These are phyloP conservation scores for Tholera decimalis DNA, from an alignment of 2,888 invertebrate genomes.

Conservation along the genomic window DNA sequence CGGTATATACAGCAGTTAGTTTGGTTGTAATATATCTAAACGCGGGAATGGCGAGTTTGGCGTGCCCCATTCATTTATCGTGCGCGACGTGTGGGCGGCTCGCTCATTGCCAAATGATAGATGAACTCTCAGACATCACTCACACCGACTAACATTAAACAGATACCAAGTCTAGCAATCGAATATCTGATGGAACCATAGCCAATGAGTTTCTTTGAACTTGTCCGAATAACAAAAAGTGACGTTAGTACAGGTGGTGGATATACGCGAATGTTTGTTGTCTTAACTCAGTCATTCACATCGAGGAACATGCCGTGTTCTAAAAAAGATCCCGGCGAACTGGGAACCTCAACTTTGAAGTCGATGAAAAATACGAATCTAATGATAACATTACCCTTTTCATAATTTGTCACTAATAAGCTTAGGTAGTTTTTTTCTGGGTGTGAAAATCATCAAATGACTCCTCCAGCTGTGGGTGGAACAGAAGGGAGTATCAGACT, in stretches of 20 bases:
- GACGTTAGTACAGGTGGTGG: slow-evolving; percentile 49
- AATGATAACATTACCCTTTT: background rate
- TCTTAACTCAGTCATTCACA: slow-evolving; percentile 30
- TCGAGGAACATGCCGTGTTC: background rate
- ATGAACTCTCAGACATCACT: slow-evolving; percentile 76
- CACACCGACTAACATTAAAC: slow-evolving; percentile 76
- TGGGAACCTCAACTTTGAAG: too few relatives aligned
- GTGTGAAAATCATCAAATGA: too few relatives aligned
- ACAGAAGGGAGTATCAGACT: too few relatives aligned
- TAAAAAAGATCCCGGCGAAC: too few relatives aligned
- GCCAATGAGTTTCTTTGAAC: slow-evolving; percentile 79
- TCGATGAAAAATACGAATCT: slow-evolving; percentile 12
- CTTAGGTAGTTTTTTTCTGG: too few relatives aligned
- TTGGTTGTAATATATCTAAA: slow-evolving; percentile 11
- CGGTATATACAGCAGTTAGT: slow-evolving; percentile 11
- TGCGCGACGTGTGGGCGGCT: slow-evolving; percentile 63
- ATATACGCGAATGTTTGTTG: slow-evolving; percentile 46
- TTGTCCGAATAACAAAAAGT: slow-evolving; percentile 64
- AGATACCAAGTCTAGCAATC: slow-evolving; percentile 73
- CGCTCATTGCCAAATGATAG: slow-evolving; percentile 74
- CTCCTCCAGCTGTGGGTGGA: too few relatives aligned
- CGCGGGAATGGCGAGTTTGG: slow-evolving; percentile 23
- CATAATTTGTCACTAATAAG: too few relatives aligned
- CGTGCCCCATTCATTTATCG: slow-evolving; percentile 59
- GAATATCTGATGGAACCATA: slow-evolving; percentile 77